phyloP scores from a whole-genome alignment of 2,113 vertebrate genomes.

The Origma solitaria region DNA sequence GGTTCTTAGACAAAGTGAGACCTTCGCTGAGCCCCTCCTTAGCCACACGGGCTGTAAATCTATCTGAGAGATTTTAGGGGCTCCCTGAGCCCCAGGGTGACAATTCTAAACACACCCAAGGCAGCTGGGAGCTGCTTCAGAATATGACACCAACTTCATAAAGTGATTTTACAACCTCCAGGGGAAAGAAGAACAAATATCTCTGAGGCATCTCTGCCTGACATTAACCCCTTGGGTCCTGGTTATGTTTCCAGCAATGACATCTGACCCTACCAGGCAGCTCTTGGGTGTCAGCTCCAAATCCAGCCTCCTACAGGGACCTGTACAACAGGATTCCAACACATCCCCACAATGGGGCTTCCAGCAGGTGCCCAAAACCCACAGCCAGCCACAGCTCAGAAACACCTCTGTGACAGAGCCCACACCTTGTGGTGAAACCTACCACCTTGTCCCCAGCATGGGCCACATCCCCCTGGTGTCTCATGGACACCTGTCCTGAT shows the following conservation, averaged over 20 bases:
- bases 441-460: fast-evolving
- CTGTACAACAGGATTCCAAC: neutral
- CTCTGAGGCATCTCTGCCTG: neutral
- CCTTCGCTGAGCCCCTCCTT: fast-evolving
- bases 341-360: fast-evolving
- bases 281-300: neutral
- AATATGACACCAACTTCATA: neutral
- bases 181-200: neutral
- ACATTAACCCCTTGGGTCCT: neutral
- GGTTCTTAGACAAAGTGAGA: neutral
- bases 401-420: neutral
- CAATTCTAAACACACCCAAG: neutral
- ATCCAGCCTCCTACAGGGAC: fast-evolving
- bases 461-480: no score
- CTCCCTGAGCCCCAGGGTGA: neutral
- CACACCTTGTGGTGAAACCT: neutral
- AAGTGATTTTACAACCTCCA: neutral
- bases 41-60: neutral
- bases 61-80: neutral
- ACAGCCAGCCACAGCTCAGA: neutral
- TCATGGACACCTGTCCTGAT: fast-evolving
- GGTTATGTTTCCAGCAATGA: neutral
- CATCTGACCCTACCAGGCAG: neutral
- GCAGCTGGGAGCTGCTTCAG: neutral
- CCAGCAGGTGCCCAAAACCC: neutral